Evolutionary conservation across 2,113 vertebrate genomes (phyloP).

Genomic region (Chlamydotis undulata): DNA sequence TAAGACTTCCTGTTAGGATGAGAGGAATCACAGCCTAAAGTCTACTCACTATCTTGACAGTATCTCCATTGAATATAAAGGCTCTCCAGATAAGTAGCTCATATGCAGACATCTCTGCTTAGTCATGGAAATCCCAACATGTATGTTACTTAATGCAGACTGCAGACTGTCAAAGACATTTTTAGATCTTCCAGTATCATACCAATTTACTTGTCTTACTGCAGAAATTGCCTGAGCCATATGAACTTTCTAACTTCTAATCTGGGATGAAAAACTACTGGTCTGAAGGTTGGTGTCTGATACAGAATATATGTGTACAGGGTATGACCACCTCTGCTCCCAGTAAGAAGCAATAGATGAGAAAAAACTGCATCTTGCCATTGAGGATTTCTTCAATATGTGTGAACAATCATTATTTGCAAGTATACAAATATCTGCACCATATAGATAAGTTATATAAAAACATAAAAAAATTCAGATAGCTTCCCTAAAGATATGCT

Average conservation of each 20-base stretch:
- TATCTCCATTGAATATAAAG: neutral
- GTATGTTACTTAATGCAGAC: neutral
- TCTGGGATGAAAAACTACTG: neutral
- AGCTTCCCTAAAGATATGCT: neutral
- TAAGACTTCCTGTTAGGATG: neutral
- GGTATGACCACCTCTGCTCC: neutral
- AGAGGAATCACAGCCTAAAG: neutral
- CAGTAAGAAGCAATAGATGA: neutral
- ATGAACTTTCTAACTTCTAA: neutral
- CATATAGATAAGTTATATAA: neutral
- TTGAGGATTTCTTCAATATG: neutral
- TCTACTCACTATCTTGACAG: neutral
- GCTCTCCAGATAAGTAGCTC: neutral
- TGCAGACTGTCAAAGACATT: neutral
- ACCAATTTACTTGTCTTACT: neutral
- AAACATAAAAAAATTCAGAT: neutral
- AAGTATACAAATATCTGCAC: neutral
- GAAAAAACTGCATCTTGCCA: neutral
- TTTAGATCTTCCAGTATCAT: neutral
- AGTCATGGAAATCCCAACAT: neutral
- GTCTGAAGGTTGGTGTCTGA: neutral
- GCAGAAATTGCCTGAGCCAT: neutral
- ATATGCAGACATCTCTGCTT: neutral
- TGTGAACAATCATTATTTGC: neutral
- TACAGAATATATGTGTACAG: neutral